A percentile compares a stretch with the other conserved stretches of the same genome.
Conservation (phyloP, 2,113 vertebrate genomes). For the Heterotilapia buettikoferi region DNA sequence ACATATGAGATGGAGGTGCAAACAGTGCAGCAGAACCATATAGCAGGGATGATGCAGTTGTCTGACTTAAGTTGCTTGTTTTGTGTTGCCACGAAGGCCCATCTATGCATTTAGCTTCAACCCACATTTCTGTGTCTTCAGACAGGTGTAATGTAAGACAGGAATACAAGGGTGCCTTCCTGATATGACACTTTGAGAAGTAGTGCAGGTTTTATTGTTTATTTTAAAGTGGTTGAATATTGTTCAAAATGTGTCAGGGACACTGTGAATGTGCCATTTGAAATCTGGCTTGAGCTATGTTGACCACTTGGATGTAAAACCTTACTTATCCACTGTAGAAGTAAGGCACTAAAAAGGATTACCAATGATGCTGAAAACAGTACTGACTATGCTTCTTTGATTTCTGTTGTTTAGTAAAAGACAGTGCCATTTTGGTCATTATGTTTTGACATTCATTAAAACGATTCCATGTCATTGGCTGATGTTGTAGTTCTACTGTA, state of each 20-base stretch:
- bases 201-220: background rate
- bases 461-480: background rate
- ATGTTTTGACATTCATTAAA: background rate
- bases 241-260: constrained; percentile 31
- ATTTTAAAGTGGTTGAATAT: background rate
- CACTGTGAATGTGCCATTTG: constrained; percentile 41
- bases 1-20: background rate
- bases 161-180: constrained; percentile 56
- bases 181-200: constrained; percentile 25
- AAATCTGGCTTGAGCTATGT: constrained; percentile 15
- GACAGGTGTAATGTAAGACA: constrained; percentile 21
- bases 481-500: background rate
- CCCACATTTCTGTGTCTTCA: background rate
- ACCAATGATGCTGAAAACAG: background rate
- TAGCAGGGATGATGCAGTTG: background rate
- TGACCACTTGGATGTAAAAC: constrained; percentile 54
- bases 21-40: background rate
- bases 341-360: background rate
- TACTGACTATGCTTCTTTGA: background rate
- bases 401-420: constrained; percentile 3
- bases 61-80: constrained; percentile 6
- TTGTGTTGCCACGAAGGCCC: constrained; percentile 12
- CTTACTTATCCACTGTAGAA: background rate
- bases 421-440: background rate
- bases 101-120: constrained; percentile 51